Evolutionary conservation across 2,113 vertebrate genomes (phyloP).

Genomic region (Daphoenositta chrysoptera): DNA sequence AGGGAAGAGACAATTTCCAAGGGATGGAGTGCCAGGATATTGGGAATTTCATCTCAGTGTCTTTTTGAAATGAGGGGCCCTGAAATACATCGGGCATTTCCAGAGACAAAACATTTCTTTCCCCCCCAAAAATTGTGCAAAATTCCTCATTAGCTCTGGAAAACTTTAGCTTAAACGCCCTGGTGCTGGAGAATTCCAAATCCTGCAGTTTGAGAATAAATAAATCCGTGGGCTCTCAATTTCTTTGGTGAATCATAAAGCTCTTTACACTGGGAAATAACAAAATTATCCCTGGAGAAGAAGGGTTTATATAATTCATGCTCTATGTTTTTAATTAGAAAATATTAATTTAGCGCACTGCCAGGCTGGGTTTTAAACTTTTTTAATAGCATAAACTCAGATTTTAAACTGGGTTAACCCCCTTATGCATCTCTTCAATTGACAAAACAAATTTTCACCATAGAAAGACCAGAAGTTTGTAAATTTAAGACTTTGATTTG

Average conservation of each 20-base stretch:
- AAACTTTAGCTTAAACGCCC: background rate
- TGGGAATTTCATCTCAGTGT: background rate
- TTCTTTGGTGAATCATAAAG: background rate
- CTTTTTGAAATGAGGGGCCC: no score
- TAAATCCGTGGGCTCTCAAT: background rate
- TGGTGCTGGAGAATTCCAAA: background rate
- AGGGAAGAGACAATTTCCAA: background rate
- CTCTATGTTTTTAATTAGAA: background rate
- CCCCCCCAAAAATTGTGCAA: background rate
- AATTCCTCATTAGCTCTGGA: background rate
- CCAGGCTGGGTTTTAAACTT: background rate
- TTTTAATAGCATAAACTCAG: background rate
- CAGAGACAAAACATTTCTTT: accelerated
- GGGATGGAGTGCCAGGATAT: background rate
- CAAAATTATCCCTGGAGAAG: background rate
- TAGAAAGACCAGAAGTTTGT: background rate
- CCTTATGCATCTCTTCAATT: background rate
- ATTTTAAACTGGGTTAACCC: background rate
- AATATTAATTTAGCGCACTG: background rate
- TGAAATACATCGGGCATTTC: background rate
- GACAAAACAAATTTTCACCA: background rate
- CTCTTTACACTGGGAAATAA: background rate
- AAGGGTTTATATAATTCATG: background rate
- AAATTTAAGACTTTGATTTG: background rate
- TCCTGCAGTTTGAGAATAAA: background rate